These are phyloP conservation scores for Ctenochaetus hawaiiensis DNA, from an alignment of 2,797 vertebrate genomes.

Conservation along the genomic window DNA sequence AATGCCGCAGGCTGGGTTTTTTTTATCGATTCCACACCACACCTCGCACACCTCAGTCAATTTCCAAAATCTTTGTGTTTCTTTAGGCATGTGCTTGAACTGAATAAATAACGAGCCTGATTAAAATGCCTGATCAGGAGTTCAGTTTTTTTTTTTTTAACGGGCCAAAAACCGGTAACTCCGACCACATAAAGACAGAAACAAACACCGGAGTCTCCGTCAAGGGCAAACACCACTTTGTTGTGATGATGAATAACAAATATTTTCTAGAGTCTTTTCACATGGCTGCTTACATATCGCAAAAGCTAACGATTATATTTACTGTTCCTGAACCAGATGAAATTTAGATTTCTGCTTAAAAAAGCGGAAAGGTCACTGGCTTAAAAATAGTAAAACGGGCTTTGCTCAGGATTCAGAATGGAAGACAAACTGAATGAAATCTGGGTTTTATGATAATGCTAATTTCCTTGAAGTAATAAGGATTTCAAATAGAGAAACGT, in stretches of 20 bases:
- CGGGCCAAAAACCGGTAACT: background rate
- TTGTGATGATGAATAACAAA: constrained; percentile 23
- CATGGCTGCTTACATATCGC: background rate
- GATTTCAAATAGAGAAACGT: background rate
- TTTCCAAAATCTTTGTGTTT: constrained; percentile 34
- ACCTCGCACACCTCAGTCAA: constrained; percentile 30
- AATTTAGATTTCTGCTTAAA: background rate
- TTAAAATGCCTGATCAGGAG: constrained; percentile 17
- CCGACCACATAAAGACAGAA: background rate
- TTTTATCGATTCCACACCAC: constrained; percentile 41
- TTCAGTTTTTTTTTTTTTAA: background rate
- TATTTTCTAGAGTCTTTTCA: constrained; percentile 1
- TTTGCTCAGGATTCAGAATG: constrained; percentile 15
- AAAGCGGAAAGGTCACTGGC: background rate
- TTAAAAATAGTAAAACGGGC: background rate
- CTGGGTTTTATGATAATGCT: background rate
- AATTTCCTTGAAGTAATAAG: constrained; percentile 27
- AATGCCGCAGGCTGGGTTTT: constrained; percentile 34
- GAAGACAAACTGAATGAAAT: constrained; percentile 5
- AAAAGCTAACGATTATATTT: constrained; percentile 13
- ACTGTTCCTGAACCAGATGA: background rate
- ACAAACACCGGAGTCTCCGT: constrained; percentile 9
- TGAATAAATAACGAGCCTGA: constrained; percentile 23
- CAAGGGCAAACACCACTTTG: constrained; percentile 17
- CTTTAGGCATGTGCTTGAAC: constrained; percentile 20